Evolutionary conservation across 2,113 vertebrate genomes (phyloP).

Genomic region (Gadus macrocephalus): DNA sequence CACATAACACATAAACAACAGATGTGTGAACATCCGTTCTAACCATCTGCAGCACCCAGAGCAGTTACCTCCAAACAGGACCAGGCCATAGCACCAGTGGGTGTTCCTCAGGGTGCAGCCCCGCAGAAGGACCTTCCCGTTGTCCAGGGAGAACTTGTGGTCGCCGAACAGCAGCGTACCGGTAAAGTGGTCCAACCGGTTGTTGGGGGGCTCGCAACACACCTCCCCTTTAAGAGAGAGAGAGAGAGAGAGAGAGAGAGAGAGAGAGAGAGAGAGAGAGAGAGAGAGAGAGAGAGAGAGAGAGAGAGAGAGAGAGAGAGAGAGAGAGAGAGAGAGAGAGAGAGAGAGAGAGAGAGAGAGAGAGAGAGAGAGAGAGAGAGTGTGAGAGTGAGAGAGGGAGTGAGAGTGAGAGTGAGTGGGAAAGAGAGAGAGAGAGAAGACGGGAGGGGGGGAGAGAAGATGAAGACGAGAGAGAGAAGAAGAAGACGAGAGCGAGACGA

Average conservation of each 20-base stretch:
- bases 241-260: background rate
- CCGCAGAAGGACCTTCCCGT: conserved; percentile 86
- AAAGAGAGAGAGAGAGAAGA: too few relatives aligned
- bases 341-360: background rate
- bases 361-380: background rate
- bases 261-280: too few relatives aligned
- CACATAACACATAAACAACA: too few relatives aligned
- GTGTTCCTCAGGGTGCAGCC: conserved; percentile 94
- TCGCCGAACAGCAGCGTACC: conserved; percentile 77
- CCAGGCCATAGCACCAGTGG: conserved; percentile 91
- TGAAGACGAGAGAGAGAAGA: too few relatives aligned
- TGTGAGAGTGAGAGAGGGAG: too few relatives aligned
- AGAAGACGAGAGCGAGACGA: too few relatives aligned
- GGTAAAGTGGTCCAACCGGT: conserved; percentile 85
- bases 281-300: too few relatives aligned
- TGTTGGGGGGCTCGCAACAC: conserved; percentile 88
- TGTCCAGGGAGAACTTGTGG: conserved; percentile 82
- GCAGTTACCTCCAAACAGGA: conserved; percentile 86
- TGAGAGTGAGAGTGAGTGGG: too few relatives aligned
- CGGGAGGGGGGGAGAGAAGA: too few relatives aligned
- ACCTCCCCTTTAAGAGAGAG: conserved; percentile 76
- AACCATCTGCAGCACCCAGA: background rate
- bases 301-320: too few relatives aligned
- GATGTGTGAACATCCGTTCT: background rate
- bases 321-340: too few relatives aligned